Evolutionary conservation across 2,113 vertebrate species (phyloP).

Genomic region (Platysteira castanea): DNA sequence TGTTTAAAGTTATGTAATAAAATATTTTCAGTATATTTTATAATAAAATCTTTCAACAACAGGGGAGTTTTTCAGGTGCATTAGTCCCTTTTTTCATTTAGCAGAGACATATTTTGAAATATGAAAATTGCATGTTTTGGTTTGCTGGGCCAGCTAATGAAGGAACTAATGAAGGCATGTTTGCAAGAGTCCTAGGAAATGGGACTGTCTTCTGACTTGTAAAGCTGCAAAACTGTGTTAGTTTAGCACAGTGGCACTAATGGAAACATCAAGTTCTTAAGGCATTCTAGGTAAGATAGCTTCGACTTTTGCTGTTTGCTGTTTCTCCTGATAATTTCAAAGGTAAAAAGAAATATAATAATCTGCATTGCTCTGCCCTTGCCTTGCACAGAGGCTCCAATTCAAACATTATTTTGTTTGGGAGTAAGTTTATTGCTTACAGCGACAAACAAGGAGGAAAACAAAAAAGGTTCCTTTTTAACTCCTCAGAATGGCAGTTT

Average conservation of each 20-base stretch:
- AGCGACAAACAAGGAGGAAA: neutral
- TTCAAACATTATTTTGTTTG: neutral
- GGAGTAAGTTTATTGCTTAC: neutral
- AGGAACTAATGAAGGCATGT: neutral
- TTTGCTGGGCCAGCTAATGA: neutral
- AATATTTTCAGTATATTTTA: neutral
- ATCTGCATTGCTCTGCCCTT: neutral
- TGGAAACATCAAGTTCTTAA: neutral
- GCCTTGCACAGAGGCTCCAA: neutral
- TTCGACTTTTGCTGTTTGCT: neutral
- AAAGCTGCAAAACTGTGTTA: neutral
- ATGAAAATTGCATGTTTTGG: neutral
- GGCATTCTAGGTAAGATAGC: neutral
- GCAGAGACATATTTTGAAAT: neutral
- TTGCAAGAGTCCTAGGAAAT: neutral
- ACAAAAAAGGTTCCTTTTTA: neutral
- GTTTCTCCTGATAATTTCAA: neutral
- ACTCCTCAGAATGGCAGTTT: neutral
- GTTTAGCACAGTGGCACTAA: neutral
- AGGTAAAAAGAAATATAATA: neutral
- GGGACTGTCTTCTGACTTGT: neutral
- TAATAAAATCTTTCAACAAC: neutral
- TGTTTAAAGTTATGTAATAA: neutral
- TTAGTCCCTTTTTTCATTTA: neutral
- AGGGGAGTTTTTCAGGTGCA: neutral